Base-by-base conservation (phyloP, 2,888 invertebrate genomes). In the Polia nebulosa region DNA sequence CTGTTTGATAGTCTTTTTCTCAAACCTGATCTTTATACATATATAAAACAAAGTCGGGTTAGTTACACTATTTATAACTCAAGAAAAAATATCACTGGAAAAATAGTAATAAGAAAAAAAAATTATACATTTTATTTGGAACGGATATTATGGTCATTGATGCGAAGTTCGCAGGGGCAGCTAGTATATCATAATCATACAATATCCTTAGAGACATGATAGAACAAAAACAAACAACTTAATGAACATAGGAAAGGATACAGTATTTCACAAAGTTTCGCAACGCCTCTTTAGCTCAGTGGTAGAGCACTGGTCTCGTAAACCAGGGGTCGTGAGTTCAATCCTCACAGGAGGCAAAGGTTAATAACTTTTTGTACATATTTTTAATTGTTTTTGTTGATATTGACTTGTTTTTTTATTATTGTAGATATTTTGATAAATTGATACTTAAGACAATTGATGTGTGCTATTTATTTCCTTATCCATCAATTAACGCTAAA, bases 261-360 rank as follows among this genome's bases (percentile, higher is more conserved):
- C 72, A 74, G 58, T 87, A 92, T 94, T 95, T 94, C 89, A 90
- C 89, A 61, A 20, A 0, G 3, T 20, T 72, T 52, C 36, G 27
- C 89, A 90, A 89, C 90, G 97, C 97, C 97, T 97, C 97, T 97
- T 97, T 97, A 97, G 97, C 97, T 97, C 97, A 97, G 97, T 97
- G 97, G 97, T 97, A 97, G 97, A 97, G 97, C 97, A 97, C 97
- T 97, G 97, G 97, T 97, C 97, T 97, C 97, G 97, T 97, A 97
- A 97, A 97, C 97, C 97, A 97, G 97, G 97, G 97, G 97, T 97
- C 97, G 97, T 97, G 97, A 97, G 97, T 97, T 97, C 97, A 97
- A 97, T 97, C 97, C 97, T 97, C 97, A 97, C 97, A 97, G 97
- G 97, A 97, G 97, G 97, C 97, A 97, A 85, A 53, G 2, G 2